Conservation (phyloP, 2,113 vertebrate genomes). For the Maccullochella peelii region DNA sequence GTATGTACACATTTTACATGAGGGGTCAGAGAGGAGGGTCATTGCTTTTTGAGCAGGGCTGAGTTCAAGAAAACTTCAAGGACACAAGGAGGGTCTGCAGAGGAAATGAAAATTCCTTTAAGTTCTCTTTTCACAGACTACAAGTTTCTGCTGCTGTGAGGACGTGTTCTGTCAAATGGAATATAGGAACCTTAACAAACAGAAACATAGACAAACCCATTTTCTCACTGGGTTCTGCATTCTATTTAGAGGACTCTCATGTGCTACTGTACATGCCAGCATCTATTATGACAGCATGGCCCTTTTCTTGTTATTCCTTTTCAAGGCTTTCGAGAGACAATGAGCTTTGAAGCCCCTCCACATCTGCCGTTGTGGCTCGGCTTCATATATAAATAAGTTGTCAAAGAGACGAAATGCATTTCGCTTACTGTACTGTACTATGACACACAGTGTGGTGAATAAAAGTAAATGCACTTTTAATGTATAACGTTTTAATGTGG, state of each 20-base stretch:
- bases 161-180: not conserved
- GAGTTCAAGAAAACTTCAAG: slow-evolving; percentile 7
- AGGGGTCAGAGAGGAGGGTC: slow-evolving; percentile 4
- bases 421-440: slow-evolving; percentile 20
- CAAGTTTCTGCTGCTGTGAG: not conserved
- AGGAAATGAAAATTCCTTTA: not conserved
- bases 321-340: slow-evolving; percentile 46
- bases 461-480: slow-evolving; percentile 7
- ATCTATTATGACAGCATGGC: slow-evolving; percentile 48
- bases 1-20: slow-evolving; percentile 17
- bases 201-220: not conserved
- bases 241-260: slow-evolving; percentile 9
- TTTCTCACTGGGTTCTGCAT: not conserved
- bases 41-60: slow-evolving; percentile 7
- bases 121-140: not conserved
- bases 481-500: too few relatives aligned
- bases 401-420: slow-evolving; percentile 41
- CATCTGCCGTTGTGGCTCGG: slow-evolving; percentile 32
- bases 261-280: not conserved
- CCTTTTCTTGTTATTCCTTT: slow-evolving; percentile 48
- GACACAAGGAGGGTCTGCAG: not conserved
- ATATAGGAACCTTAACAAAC: not conserved
- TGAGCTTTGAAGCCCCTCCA: slow-evolving; percentile 61
- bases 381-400: slow-evolving; percentile 44
- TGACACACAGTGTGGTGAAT: not conserved